Conservation (phyloP, 2,888 invertebrate species). For the Adelphocoris suturalis region DNA sequence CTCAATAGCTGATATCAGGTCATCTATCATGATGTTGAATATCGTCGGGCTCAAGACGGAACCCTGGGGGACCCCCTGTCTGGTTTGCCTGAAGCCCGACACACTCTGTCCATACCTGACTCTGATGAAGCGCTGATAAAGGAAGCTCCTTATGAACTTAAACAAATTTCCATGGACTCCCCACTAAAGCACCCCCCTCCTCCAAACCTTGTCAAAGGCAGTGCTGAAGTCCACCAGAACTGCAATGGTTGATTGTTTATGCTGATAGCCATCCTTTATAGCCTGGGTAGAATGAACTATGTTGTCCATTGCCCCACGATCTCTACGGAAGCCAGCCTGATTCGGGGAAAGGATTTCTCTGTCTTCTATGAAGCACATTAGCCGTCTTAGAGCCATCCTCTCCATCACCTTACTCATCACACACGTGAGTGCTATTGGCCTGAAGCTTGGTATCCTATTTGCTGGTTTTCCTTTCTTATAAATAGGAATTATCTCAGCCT, state of each 20-base stretch:
- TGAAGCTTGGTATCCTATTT: not conserved
- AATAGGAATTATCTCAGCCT: conserved; percentile 12
- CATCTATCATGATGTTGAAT: conserved; percentile 56
- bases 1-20: conserved; percentile 43
- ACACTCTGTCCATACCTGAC: conserved; percentile 42
- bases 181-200: not conserved
- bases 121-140: conserved; percentile 56
- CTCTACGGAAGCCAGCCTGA: conserved; percentile 53
- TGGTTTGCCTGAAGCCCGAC: not conserved
- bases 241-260: not conserved
- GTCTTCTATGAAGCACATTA: conserved; percentile 48
- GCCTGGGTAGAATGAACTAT: conserved; percentile 50
- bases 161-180: conserved; percentile 32
- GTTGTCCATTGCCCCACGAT: conserved; percentile 52
- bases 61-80: conserved; percentile 2
- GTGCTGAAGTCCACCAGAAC: not conserved
- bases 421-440: not conserved
- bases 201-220: conserved; percentile 21
- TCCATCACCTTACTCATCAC: conserved; percentile 57
- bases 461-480: conserved; percentile 45
- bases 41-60: conserved; percentile 42
- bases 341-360: conserved; percentile 5
- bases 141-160: conserved; percentile 46
- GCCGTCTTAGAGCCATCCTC: conserved; percentile 55
- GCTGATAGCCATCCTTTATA: conserved; percentile 61